Evolutionary conservation across 1,140 invertebrate genomes (phyloP).

Genomic region (Armadillidium nasatum): DNA sequence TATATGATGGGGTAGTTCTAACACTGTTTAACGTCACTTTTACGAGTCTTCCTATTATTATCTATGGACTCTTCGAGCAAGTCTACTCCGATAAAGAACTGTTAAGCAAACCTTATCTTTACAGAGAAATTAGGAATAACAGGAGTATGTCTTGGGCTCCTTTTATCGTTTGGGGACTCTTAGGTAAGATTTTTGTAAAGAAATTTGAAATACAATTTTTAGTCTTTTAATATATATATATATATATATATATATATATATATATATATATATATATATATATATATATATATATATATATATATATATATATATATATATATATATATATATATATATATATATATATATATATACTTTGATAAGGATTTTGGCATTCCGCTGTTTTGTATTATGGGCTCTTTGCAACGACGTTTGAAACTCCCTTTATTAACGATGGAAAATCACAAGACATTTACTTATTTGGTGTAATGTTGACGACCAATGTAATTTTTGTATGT

Average conservation of each 20-base stretch:
- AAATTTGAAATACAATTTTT: too few relatives aligned
- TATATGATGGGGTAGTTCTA: slow-evolving; percentile 67
- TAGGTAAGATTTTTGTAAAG: slow-evolving; percentile 23
- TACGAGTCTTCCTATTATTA: slow-evolving; percentile 64
- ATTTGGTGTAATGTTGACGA: not conserved
- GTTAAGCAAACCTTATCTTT: slow-evolving; percentile 62
- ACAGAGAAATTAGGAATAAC: slow-evolving; percentile 63
- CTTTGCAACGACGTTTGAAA: not conserved
- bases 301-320: too few relatives aligned
- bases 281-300: too few relatives aligned
- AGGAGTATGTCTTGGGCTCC: slow-evolving; percentile 59
- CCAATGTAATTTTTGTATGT: not conserved
- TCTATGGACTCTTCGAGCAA: slow-evolving; percentile 68
- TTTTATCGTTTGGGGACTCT: slow-evolving; percentile 61
- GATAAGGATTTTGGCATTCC: not conserved
- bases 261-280: too few relatives aligned
- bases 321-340: too few relatives aligned
- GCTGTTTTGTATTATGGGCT: not conserved
- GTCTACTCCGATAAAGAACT: slow-evolving; percentile 58
- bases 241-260: too few relatives aligned
- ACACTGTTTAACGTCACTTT: slow-evolving; percentile 71
- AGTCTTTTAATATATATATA: too few relatives aligned
- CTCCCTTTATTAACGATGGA: not conserved
- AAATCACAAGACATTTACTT: not conserved
- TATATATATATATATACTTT: not conserved